Evolutionary conservation across 2,888 invertebrate species (phyloP).

Genomic region (Prenolepis imparis): DNA sequence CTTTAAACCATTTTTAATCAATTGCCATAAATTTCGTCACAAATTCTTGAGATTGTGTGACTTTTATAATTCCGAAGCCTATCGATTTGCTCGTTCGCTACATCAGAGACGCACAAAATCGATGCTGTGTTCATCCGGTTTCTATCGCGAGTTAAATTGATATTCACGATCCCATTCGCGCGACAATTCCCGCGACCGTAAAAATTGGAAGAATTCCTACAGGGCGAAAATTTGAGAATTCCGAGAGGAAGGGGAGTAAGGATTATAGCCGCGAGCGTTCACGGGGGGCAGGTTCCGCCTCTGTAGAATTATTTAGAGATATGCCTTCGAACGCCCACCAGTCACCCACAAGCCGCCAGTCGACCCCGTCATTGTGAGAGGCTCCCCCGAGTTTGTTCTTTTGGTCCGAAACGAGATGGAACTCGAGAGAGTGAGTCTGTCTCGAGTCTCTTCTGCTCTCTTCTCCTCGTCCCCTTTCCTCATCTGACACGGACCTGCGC

Average conservation of each 20-base stretch:
- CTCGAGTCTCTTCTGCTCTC: constrained; percentile 5
- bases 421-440: constrained; percentile 47
- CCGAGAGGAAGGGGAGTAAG: constrained; percentile 58
- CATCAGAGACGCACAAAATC: constrained; percentile 16
- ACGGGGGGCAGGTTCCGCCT: constrained; percentile 65
- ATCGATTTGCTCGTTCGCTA: constrained; percentile 48
- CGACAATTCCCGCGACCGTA: neutral
- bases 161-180: constrained; percentile 12
- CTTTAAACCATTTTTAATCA: neutral
- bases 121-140: neutral
- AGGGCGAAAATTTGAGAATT: constrained; percentile 71
- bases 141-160: neutral
- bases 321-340: constrained; percentile 79
- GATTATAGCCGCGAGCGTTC: constrained; percentile 55
- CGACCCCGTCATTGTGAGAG: constrained; percentile 61
- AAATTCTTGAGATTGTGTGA: neutral
- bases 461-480: neutral
- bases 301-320: constrained; percentile 78
- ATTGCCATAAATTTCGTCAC: neutral
- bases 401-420: constrained; percentile 57
- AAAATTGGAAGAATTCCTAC: constrained; percentile 18
- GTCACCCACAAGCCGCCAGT: constrained; percentile 71
- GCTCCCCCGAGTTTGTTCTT: constrained; percentile 47
- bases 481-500: constrained; percentile 24
- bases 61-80: constrained; percentile 1